phyloP scores from a whole-genome alignment of 2,797 vertebrate species.

The Falco naumanni region DNA sequence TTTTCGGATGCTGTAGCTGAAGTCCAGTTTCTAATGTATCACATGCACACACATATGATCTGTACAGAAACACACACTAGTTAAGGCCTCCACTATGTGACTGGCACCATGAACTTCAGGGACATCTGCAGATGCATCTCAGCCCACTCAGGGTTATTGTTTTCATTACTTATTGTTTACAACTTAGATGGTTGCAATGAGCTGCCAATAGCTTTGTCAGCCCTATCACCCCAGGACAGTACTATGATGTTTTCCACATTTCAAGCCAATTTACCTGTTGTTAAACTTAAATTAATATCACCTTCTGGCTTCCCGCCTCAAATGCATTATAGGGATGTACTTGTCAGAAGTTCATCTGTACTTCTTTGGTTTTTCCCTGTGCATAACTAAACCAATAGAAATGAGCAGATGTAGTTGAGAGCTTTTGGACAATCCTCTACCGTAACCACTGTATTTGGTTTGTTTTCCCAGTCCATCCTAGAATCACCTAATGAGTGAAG shows the following conservation, averaged over 20 bases:
- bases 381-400: background rate
- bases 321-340: background rate
- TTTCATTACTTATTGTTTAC: background rate
- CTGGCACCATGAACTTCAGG: accelerated
- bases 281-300: background rate
- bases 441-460: background rate
- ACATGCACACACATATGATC: accelerated
- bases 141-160: background rate
- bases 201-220: background rate
- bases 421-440: background rate
- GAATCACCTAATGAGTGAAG: background rate
- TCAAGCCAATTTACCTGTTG: background rate
- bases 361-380: background rate
- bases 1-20: background rate
- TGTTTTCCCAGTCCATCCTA: background rate
- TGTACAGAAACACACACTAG: accelerated
- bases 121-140: background rate
- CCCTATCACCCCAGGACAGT: background rate
- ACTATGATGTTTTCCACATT: background rate
- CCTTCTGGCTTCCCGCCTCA: background rate
- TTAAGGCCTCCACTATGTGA: background rate
- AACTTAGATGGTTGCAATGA: background rate
- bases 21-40: background rate
- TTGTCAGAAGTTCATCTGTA: background rate
- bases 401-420: background rate